Base-by-base conservation (phyloP, 1,140 invertebrate genomes). In the Vanessa atalanta region DNA sequence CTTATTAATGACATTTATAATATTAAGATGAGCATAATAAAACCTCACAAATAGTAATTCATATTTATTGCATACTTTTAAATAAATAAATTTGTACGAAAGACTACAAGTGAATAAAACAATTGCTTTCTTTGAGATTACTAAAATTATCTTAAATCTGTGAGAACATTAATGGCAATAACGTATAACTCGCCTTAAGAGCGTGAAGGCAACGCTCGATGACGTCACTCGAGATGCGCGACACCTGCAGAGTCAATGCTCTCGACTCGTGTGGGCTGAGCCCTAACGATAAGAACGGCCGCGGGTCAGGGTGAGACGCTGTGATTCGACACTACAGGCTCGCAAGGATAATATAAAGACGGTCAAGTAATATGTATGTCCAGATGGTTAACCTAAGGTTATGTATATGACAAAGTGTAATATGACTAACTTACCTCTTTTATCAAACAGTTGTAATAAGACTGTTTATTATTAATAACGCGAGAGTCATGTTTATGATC, bases 201-300 rank as follows among this genome's bases (percentile, higher is more conserved):
- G 51, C 37, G 64, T 55, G 73, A 75, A 76, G 76, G 76, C 77
- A 79, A 72, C 65, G 78, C 47, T 66, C 73, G 77, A 55, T 83
- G 79, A 83, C 82, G 82, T 83, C 82, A 83, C 75, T 53, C 76
- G 80, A 80, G 81, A 80, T 80, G 81, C 76, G 75, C 80, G 78
- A 83, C 82, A 83, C 82, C 82, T 83, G 82, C 82, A 79, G 82
- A 81, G 82, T 83, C 82, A 83, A 82, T 82, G 82, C 78, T 79
- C 78, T 79, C 68, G 76, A 79, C 72, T 61, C 77, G 81, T 83
- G 82, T 83, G 79, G 82, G 82, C 81, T 68, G 72, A 64, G 73
- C 67, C 72, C 67, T 69, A 72, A 74, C 70, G 72, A 78, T 72
- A 65, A 67, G 70, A 50, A 13, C 57, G 61, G 51, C 43, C 55